Evolutionary conservation across 2,888 invertebrate genomes (phyloP).

Genomic region (Pediacus dermestoides): DNA sequence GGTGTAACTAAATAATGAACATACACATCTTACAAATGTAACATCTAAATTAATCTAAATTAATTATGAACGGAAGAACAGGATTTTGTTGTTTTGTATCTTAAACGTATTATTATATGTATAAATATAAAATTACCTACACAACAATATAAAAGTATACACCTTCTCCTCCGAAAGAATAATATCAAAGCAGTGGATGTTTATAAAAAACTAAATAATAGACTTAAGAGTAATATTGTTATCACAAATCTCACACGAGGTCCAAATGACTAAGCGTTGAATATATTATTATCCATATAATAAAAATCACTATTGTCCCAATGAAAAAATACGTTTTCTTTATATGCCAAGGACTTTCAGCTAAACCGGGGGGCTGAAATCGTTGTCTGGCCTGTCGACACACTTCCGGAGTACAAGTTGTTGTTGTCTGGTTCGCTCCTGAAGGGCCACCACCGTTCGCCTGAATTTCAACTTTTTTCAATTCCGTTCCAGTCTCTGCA

Average conservation of each 20-base stretch:
- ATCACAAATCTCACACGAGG: constrained; percentile 34
- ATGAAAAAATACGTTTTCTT: constrained; percentile 53
- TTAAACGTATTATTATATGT: neutral
- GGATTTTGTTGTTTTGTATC: constrained; percentile 2
- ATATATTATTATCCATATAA: constrained; percentile 52
- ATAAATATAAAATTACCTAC: no score
- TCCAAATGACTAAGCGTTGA: constrained; percentile 40
- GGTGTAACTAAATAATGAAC: no score
- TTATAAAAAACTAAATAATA: neutral
- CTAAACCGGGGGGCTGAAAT: constrained; percentile 42
- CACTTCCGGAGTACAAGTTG: constrained; percentile 44
- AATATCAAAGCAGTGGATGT: no score
- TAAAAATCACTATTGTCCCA: constrained; percentile 47
- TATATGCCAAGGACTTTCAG: constrained; percentile 54
- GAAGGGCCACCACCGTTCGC: constrained; percentile 20
- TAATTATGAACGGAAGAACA: constrained; percentile 1
- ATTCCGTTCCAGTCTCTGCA: constrained; percentile 39
- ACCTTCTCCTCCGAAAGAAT: no score
- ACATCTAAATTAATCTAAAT: no score
- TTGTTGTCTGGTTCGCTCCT: constrained; percentile 19
- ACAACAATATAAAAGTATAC: no score
- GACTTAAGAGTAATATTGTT: neutral
- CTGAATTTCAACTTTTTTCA: constrained; percentile 38
- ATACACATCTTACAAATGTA: no score
- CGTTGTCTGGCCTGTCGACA: constrained; percentile 43